phyloP scores from a whole-genome alignment of 2,113 vertebrate species.

The Vulpes lagopus region DNA sequence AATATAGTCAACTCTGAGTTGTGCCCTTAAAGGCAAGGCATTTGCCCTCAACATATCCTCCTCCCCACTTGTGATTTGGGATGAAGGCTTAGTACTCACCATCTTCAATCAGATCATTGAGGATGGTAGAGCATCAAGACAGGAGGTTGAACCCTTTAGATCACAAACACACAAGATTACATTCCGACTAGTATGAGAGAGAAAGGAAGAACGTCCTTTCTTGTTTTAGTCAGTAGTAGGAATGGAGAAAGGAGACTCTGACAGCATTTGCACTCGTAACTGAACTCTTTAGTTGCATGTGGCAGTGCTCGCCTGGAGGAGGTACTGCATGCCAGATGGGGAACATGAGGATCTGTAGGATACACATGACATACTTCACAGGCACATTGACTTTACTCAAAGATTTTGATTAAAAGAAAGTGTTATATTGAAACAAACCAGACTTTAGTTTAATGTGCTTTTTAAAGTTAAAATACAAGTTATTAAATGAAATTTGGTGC shows the following conservation, averaged over 20 bases:
- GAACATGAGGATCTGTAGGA: too few relatives aligned
- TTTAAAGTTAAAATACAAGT: conserved; percentile 7
- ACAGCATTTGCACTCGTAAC: neutral
- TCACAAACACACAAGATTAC: neutral
- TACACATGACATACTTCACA: neutral
- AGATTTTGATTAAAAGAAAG: conserved; percentile 1
- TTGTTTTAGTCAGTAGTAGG: neutral
- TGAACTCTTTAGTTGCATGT: neutral
- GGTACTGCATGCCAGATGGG: too few relatives aligned
- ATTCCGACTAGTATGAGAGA: neutral
- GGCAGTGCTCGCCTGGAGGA: neutral
- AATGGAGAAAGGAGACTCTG: neutral
- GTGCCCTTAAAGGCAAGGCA: neutral
- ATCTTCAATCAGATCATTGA: neutral
- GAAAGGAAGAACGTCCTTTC: neutral
- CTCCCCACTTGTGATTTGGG: neutral
- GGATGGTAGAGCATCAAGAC: neutral
- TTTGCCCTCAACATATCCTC: neutral
- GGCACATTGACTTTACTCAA: neutral
- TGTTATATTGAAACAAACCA: neutral
- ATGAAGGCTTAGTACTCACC: neutral
- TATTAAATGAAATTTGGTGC: neutral
- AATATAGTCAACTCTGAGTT: neutral
- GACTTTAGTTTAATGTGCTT: neutral
- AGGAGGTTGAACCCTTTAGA: neutral